Conservation (phyloP, 1,140 invertebrate species). For the Eriosoma lanigerum region DNA sequence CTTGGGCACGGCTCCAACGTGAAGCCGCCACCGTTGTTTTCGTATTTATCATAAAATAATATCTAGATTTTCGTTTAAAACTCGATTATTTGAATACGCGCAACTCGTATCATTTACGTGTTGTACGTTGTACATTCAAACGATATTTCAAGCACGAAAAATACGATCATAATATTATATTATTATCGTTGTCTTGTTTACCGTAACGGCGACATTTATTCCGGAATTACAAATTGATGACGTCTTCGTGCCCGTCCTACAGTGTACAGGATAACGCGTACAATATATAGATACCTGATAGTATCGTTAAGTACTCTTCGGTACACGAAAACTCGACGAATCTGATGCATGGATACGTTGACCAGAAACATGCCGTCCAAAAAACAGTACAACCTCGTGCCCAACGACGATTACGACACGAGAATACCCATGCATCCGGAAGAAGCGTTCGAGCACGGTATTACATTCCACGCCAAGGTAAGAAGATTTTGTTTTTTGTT, state of each 20-base stretch:
- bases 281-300: not conserved
- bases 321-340: not conserved
- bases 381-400: conserved; percentile 89
- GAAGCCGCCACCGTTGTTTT: conserved; percentile 49
- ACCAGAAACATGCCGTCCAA: conserved; percentile 72
- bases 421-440: conserved; percentile 92
- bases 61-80: conserved; percentile 35
- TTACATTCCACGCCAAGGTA: conserved; percentile 97
- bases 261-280: too few relatives aligned
- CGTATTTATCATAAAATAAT: conserved; percentile 46
- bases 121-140: too few relatives aligned
- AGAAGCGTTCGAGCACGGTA: conserved; percentile 94
- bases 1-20: conserved; percentile 47
- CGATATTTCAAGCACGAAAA: too few relatives aligned
- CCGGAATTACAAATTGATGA: too few relatives aligned
- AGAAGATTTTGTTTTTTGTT: conserved; percentile 52
- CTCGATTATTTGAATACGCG: not conserved
- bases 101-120: too few relatives aligned
- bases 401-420: conserved; percentile 92
- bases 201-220: too few relatives aligned
- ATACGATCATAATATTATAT: too few relatives aligned
- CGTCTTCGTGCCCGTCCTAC: too few relatives aligned
- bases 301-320: not conserved
- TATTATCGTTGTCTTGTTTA: too few relatives aligned
- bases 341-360: conserved; percentile 48